Base-by-base conservation (phyloP, 2,888 invertebrate species). In the Nyleta sp. region DNA sequence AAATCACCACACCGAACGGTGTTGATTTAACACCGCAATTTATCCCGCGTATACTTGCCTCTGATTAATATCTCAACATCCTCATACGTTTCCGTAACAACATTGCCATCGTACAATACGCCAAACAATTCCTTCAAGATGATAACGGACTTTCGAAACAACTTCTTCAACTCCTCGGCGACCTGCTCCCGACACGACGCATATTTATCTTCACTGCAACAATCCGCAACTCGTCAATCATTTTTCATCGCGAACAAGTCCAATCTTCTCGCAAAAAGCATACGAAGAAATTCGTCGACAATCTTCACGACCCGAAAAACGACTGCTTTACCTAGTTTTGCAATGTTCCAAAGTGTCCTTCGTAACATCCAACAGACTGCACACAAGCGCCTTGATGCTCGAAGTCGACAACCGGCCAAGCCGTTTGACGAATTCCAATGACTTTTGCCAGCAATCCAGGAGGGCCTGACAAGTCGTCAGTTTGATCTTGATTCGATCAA, bases 381-480 rank as follows among this genome's bases (percentile, higher is more conserved):
- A 76, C 11, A 84, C 62, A 53, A 89, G 71, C 3, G 75, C 80
- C 67, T 81, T 78, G 1, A 88, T 71, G 13, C 80, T 60, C 1
- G 17, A 24, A 15, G 82, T 78, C 2, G 83, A 68, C 8, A 88
- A 62, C 31, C 84, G 80, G 8, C 73, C 68, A 2, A 84, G 53
- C 6, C 71, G 53, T 44, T 84, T 83, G 10, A 87, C 73, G 8
- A 83, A 83, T 35, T 84, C 82, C 50, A 89, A 64, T 24, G 84
- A 85, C 40, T 83, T 83, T 33, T 85, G 71, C 88, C 88, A 90
- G 28, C 87, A 83, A 11, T 81, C 81, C 59, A 90, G 64, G 17
- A 85, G 50, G 24, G 70, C 60, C 13, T 76, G 74, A 65, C 86
- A 87, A 22, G 68, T 42, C 8, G 59, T 31, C 6, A 87, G 70